Evolutionary conservation across 2,797 vertebrate genomes (phyloP).

Genomic region (Dendrocincla fuliginosa): DNA sequence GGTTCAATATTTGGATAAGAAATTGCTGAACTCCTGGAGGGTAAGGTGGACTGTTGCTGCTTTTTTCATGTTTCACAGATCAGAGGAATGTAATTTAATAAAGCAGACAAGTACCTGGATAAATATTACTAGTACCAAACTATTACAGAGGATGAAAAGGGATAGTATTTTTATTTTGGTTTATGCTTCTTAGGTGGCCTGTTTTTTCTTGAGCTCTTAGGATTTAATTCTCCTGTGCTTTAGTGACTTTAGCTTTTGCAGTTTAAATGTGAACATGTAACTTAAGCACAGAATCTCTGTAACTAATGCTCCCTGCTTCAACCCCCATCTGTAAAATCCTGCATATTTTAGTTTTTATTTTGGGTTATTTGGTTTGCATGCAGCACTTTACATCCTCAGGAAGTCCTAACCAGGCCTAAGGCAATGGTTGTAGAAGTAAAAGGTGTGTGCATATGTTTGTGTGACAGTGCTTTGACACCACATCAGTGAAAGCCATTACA

Average conservation of each 20-base stretch:
- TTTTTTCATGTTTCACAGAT: neutral
- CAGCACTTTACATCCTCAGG: neutral
- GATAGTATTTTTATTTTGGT: neutral
- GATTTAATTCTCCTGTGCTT: neutral
- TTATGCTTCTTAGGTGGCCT: neutral
- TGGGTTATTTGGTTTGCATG: neutral
- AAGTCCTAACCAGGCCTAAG: neutral
- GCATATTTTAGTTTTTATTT: neutral
- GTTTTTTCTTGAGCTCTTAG: neutral
- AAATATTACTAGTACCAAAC: neutral
- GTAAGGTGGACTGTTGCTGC: neutral
- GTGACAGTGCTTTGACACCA: neutral
- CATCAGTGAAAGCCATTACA: neutral
- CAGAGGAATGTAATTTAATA: neutral
- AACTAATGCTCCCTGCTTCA: neutral
- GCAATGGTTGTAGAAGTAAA: neutral
- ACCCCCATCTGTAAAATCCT: neutral
- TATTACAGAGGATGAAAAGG: neutral
- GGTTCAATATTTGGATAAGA: neutral
- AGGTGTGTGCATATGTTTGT: neutral
- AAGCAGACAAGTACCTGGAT: neutral
- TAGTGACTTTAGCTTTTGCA: neutral
- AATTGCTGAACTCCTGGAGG: neutral
- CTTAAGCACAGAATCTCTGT: neutral
- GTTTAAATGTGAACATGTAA: neutral